Evolutionary conservation across 1,140 invertebrate genomes (phyloP).

Genomic region (Drosophila pseudoobscura): DNA sequence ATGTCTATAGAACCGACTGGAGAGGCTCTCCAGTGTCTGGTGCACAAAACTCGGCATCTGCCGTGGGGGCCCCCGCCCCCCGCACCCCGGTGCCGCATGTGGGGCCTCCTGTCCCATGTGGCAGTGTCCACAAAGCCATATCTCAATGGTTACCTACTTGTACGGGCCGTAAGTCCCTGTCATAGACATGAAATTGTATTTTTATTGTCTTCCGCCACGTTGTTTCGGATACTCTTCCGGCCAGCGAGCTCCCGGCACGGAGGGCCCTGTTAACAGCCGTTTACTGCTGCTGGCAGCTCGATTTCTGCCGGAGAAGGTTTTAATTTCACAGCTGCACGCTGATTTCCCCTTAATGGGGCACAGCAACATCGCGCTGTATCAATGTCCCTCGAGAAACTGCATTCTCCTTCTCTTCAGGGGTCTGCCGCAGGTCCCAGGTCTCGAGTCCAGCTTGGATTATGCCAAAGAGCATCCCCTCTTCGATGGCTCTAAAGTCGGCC

Average conservation of each 20-base stretch:
- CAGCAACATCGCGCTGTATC: no score
- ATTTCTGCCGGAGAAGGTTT: no score
- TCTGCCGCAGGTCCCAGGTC: no score
- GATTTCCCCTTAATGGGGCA: no score
- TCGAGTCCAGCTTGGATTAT: no score
- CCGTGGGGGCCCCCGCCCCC: slow-evolving; percentile 5
- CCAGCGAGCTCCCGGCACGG: no score
- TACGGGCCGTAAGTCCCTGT: slow-evolving; percentile 26
- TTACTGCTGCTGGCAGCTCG: no score
- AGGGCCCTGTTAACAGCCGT: no score
- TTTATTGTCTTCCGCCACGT: slow-evolving; percentile 44
- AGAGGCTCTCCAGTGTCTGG: slow-evolving; percentile 58
- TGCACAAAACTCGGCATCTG: slow-evolving; percentile 48
- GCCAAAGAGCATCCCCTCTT: slow-evolving; percentile 44
- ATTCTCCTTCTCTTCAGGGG: no score
- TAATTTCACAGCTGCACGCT: no score
- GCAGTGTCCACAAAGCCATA: slow-evolving; percentile 7
- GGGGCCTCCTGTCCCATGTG: not conserved
- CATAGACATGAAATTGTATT: slow-evolving; percentile 69
- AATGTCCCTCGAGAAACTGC: no score
- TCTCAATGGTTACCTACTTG: slow-evolving; percentile 35
- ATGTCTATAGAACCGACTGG: slow-evolving; percentile 61
- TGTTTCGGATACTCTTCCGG: slow-evolving; percentile 29
- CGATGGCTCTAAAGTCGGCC: slow-evolving; percentile 21
- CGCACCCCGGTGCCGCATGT: slow-evolving; percentile 5